Conservation (phyloP, 2,113 vertebrate species). For the Dermatemys mawii region DNA sequence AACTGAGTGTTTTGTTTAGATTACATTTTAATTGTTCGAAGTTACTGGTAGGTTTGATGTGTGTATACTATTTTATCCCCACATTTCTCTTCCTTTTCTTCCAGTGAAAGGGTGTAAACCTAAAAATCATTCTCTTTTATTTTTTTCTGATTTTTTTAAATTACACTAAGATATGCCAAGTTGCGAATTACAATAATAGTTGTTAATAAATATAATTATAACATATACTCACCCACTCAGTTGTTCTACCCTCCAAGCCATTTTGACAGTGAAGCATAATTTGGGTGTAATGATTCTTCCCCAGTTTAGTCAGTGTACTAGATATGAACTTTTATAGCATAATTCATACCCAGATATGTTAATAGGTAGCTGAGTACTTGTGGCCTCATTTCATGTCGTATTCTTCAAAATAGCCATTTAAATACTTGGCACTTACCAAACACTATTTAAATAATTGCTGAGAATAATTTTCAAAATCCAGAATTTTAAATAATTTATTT, state of each 20-base stretch:
- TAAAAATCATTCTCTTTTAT: slow-evolving; percentile 2
- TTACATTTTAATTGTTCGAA: neutral
- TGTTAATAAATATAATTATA: neutral
- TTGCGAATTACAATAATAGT: neutral
- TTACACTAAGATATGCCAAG: neutral
- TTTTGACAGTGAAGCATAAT: neutral
- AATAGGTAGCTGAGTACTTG: neutral
- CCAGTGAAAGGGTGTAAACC: neutral
- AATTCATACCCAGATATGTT: neutral
- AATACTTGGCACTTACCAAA: neutral
- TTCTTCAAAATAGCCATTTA: neutral
- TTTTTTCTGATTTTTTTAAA: neutral
- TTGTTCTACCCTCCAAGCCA: neutral
- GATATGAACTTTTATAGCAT: neutral
- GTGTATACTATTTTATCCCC: no score
- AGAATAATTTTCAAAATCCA: neutral
- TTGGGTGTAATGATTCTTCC: neutral
- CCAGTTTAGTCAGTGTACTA: neutral
- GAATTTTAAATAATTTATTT: neutral
- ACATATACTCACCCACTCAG: neutral
- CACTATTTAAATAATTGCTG: neutral
- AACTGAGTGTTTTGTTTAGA: neutral
- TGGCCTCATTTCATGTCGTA: neutral
- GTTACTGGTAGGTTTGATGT: neutral
- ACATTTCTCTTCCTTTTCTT: neutral